These are phyloP conservation scores for Nebria brevicollis DNA, from an alignment of 2,888 invertebrate species.

Conservation along the genomic window DNA sequence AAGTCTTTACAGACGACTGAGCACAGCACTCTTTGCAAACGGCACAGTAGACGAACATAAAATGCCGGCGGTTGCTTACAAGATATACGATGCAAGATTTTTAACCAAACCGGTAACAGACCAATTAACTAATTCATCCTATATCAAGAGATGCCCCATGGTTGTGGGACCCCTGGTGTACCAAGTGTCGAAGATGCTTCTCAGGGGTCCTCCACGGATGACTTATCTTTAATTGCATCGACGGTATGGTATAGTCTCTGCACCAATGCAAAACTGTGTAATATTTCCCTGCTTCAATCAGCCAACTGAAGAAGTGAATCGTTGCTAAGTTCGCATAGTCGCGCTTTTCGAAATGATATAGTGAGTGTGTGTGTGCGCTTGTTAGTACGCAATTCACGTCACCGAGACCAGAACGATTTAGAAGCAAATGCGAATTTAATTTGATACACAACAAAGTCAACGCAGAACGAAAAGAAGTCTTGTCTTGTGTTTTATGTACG, in stretches of 20 bases:
- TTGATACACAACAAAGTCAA: neutral
- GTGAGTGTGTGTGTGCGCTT: too few species aligned
- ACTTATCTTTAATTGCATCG: slow-evolving; percentile 46
- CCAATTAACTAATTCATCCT: slow-evolving; percentile 45
- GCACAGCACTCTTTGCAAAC: neutral
- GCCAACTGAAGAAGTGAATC: too few species aligned
- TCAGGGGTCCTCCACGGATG: slow-evolving; percentile 39
- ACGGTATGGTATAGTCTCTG: slow-evolving; percentile 29
- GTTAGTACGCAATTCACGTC: neutral
- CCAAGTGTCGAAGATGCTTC: slow-evolving; percentile 41
- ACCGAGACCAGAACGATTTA: slow-evolving; percentile 25
- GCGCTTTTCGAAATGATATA: too few species aligned
- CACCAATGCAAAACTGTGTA: neutral
- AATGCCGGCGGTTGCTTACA: slow-evolving; percentile 4
- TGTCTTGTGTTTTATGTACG: neutral
- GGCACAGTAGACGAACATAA: neutral
- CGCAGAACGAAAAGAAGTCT: neutral
- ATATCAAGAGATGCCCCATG: slow-evolving; percentile 21
- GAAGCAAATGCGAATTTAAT: slow-evolving; percentile 33
- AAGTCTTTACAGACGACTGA: neutral
- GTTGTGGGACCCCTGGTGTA: slow-evolving; percentile 31
- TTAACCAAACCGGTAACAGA: slow-evolving; percentile 42
- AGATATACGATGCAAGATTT: neutral
- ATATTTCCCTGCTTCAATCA: too few species aligned
- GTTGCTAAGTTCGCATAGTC: too few species aligned